Evolutionary conservation across 2,888 invertebrate genomes (phyloP).

Genomic region (Heterodera filipjevi): DNA sequence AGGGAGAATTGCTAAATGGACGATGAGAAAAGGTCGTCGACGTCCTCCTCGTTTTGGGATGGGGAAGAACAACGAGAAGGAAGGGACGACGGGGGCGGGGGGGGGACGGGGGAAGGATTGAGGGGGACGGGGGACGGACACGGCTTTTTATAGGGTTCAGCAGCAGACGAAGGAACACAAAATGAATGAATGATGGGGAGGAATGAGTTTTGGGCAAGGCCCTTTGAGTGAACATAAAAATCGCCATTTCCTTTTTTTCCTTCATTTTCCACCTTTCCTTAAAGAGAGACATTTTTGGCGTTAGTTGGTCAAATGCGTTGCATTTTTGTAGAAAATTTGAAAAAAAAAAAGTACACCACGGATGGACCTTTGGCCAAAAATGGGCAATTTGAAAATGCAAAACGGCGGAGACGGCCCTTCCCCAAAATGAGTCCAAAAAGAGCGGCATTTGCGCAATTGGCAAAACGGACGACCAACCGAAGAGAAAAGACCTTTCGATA

Average conservation of each 20-base stretch:
- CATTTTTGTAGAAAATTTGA: neutral
- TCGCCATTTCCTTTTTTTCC: neutral
- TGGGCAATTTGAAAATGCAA: too few relatives aligned
- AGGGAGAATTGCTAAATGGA: conserved; percentile 5
- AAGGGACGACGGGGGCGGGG: neutral
- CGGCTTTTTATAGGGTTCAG: conserved; percentile 1
- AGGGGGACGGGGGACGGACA: neutral
- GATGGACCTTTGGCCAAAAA: too few relatives aligned
- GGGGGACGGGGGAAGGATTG: neutral
- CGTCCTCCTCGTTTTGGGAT: neutral
- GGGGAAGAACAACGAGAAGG: neutral
- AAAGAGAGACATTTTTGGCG: too few relatives aligned
- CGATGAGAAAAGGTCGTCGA: conserved; percentile 1
- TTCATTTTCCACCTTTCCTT: too few relatives aligned
- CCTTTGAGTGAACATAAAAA: neutral
- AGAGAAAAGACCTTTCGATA: too few relatives aligned
- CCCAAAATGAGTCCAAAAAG: too few relatives aligned
- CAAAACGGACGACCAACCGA: too few relatives aligned
- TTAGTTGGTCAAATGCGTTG: neutral
- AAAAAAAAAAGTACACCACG: neutral
- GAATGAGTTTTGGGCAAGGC: neutral
- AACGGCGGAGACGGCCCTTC: too few relatives aligned
- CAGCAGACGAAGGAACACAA: neutral
- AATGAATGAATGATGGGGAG: neutral
- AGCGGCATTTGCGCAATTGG: too few relatives aligned